Base-by-base conservation (phyloP, 2,113 vertebrate genomes). In the Ariopsis seemanni region DNA sequence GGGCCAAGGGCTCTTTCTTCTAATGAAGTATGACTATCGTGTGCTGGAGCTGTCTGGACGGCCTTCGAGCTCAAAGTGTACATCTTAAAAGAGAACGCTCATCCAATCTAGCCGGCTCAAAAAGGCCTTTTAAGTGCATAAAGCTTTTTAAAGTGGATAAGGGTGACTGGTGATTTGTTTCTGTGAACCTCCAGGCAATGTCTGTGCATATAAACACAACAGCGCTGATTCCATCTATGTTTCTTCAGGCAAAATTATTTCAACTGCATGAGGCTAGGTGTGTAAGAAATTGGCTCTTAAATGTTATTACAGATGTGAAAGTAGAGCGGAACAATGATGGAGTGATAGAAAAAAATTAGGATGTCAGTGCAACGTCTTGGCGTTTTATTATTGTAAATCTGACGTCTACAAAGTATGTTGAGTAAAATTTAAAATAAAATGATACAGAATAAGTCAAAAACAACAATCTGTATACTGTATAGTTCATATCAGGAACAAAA, bases 11-110 rank as follows among this genome's bases (percentile, higher is more conserved):
- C 90, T 86, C 88, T 89, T 85, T 57, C 83, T 88, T 90, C 84
- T 84, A 90, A 90, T 86, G 58, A 86, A 84, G 83, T 91, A 89
- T 88, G 90, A 88, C 87, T 90, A 86, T 89, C 67, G 18, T 86
- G n/a, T 48, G 50, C 87, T 80, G 85, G 69, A 62, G 69, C 79
- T 85, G 87, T 85, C 78, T 78, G 86, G 80, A 79, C 42, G 63
- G 65, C 85, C 83, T 22, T 77, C 82, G 82, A 84, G 85, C 62
- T 89, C 85, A 85, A 88, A 78, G 83, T 75, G 77, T 10, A 62
- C 63, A 53, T 78, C 71, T 82, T 79, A 74, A 84, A 78, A 75
- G 67, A 50, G 10, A 65, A 78, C 42, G 34, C 75, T 88, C 58
- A 57, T 86, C 79, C 74, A 89, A 85, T 89, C 86, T 80, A 50